Percentiles rank a stretch among this genome's conserved stretches.
These are phyloP conservation scores for Hipparchia semele DNA, from an alignment of 2,888 invertebrate species.

Conservation along the genomic window DNA sequence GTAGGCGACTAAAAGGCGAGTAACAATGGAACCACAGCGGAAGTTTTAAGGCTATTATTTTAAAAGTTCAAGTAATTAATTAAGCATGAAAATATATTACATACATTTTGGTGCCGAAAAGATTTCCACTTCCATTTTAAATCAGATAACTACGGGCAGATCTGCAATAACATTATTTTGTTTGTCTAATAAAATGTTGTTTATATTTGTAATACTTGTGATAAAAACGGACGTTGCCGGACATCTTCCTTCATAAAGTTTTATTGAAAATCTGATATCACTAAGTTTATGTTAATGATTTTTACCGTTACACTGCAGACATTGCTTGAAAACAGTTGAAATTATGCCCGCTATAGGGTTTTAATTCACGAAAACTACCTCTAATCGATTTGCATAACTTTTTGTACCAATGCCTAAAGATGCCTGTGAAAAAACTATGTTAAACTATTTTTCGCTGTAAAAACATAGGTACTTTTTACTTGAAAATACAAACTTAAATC, in stretches of 20 bases:
- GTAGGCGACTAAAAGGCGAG: no score
- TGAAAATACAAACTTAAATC: no score
- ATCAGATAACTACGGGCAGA: background rate
- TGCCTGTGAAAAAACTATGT: no score
- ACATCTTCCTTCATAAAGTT: slow-evolving; percentile 41
- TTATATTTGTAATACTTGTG: slow-evolving; percentile 30
- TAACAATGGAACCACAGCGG: no score
- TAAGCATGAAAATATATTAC: background rate
- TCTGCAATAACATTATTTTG: slow-evolving; percentile 25
- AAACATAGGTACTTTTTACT: no score
- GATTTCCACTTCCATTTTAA: background rate
- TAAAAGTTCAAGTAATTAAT: no score
- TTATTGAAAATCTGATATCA: slow-evolving; percentile 41
- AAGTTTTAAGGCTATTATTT: no score
- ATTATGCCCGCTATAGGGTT: background rate
- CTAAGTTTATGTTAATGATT: slow-evolving; percentile 34
- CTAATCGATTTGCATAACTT: no score
- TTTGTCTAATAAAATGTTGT: slow-evolving; percentile 26
- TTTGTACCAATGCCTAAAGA: no score
- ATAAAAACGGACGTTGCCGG: slow-evolving; percentile 34
- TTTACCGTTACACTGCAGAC: slow-evolving; percentile 29
- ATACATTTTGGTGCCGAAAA: background rate
- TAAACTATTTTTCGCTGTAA: no score
- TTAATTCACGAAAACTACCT: background rate
- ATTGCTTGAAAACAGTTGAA: slow-evolving; percentile 8